Evolutionary conservation across 2,113 vertebrate genomes (phyloP).

Genomic region (Henicopernis longicauda): DNA sequence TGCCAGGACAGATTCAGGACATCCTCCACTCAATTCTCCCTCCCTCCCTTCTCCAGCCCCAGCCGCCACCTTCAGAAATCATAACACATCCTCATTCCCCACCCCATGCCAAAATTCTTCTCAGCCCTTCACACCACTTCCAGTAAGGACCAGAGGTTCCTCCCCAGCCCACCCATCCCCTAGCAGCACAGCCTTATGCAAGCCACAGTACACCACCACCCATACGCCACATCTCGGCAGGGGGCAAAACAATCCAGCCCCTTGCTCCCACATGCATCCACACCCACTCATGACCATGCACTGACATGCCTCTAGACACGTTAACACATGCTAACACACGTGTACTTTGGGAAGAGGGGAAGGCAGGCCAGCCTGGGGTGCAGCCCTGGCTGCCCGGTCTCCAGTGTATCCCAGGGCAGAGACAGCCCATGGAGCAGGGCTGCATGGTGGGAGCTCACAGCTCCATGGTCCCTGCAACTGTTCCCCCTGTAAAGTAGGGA

Average conservation of each 20-base stretch:
- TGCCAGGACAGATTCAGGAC: neutral
- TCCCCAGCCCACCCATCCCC: neutral
- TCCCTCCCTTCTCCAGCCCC: neutral
- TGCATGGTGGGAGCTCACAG: neutral
- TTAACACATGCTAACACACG: neutral
- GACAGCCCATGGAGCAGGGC: neutral
- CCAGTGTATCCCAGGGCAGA: rapidly evolving
- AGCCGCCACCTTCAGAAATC: neutral
- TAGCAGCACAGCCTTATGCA: neutral
- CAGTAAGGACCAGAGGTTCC: neutral
- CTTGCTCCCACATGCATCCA: neutral
- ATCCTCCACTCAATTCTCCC: neutral
- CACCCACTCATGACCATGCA: neutral
- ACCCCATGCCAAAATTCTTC: neutral
- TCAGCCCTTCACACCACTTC: neutral
- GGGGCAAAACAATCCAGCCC: neutral
- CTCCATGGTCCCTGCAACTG: neutral
- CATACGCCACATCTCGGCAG: neutral
- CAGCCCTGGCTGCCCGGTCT: neutral
- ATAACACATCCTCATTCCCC: neutral
- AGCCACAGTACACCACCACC: neutral
- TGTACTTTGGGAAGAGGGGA: neutral
- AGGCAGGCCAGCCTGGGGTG: neutral
- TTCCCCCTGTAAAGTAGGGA: neutral
- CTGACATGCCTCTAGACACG: neutral